phyloP scores from a whole-genome alignment of 2,113 vertebrate species.

The Macaca mulatta region DNA sequence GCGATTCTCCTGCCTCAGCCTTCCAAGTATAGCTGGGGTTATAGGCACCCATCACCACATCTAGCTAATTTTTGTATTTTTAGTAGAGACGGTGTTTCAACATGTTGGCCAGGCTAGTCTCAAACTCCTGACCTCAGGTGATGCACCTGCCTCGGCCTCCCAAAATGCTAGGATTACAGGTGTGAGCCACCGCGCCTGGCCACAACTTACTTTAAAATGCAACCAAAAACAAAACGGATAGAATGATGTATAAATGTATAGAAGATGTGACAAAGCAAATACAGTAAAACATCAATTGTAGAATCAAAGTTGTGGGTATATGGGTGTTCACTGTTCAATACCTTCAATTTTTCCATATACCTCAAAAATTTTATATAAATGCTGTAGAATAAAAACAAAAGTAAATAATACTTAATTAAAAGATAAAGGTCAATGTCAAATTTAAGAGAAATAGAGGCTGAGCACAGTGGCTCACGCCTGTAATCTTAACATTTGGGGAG shows the following conservation, averaged over 20 bases:
- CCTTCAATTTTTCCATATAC: not conserved
- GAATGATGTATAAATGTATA: not conserved
- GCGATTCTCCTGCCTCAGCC: no score
- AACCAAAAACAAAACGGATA: not conserved
- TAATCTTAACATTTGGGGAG: no score
- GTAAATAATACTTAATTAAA: not conserved
- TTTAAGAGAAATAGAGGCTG: not conserved
- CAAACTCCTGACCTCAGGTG: no score
- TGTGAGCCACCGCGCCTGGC: fast-evolving
- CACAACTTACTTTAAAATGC: not conserved
- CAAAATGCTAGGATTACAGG: no score
- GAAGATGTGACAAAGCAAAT: not conserved
- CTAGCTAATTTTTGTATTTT: no score
- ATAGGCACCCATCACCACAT: no score
- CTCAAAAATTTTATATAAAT: not conserved
- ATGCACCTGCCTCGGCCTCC: no score
- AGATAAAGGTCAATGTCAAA: not conserved
- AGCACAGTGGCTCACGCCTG: no score
- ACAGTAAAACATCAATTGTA: not conserved
- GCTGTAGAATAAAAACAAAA: not conserved
- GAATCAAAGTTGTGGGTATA: not conserved
- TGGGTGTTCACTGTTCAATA: not conserved
- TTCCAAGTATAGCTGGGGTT: no score
- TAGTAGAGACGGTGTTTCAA: no score
- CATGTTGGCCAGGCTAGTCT: no score